Evolutionary conservation across 2,888 invertebrate species (phyloP).

Genomic region (Protophormia terraenovae): DNA sequence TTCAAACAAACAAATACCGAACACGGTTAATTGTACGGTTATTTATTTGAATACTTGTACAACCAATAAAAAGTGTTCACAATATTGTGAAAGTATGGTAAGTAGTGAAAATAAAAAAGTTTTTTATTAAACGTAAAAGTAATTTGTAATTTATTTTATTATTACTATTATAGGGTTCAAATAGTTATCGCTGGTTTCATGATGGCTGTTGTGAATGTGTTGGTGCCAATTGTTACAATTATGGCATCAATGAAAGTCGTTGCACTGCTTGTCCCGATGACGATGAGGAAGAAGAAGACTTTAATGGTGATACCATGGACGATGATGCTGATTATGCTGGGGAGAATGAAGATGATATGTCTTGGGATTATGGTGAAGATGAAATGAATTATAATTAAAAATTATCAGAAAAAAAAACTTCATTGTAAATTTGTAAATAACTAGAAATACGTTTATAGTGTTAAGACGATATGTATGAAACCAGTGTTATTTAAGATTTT

Average conservation of each 20-base stretch:
- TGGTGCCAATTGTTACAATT: conserved; percentile 92
- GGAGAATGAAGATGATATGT: conserved; percentile 74
- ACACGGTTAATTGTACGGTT: conserved; percentile 76
- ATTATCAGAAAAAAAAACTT: background rate
- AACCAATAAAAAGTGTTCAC: conserved; percentile 75
- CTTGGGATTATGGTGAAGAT: conserved; percentile 84
- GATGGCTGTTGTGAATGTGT: conserved; percentile 97
- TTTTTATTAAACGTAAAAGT: background rate
- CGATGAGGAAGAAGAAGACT: conserved; percentile 77
- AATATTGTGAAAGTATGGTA: conserved; percentile 79
- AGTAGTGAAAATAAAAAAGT: background rate
- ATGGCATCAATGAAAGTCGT: conserved; percentile 93
- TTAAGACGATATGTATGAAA: background rate
- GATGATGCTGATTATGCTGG: conserved; percentile 73
- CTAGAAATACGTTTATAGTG: background rate
- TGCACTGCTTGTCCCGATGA: conserved; percentile 84
- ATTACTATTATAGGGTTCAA: conserved; percentile 72
- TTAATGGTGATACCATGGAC: conserved; percentile 78
- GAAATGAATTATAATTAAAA: conserved; percentile 71
- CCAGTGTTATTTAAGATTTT: background rate
- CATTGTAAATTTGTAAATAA: conserved; percentile 24
- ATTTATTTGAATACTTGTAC: conserved; percentile 78
- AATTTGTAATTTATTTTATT: background rate
- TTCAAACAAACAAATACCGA: conserved; percentile 55
- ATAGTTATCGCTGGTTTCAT: conserved; percentile 93